A percentile compares a stretch with the other conserved stretches of the same genome.
phyloP scores from a whole-genome alignment of 1,140 invertebrate genomes.

The Drosophila repletoides region DNA sequence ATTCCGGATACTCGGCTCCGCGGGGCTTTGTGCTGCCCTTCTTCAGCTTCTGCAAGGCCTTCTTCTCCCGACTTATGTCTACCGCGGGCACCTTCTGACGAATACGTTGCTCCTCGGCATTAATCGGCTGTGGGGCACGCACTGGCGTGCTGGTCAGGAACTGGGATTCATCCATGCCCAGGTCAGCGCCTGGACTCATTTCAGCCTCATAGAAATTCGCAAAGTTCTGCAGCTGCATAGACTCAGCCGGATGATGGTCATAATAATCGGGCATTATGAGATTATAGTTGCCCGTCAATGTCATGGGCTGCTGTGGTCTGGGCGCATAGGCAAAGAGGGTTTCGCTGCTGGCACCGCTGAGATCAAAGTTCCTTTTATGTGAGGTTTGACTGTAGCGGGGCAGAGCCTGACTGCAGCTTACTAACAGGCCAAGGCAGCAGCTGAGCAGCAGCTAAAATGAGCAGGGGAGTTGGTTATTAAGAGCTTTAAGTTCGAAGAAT shows the following conservation, averaged over 20 bases:
- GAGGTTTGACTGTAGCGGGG: constrained; percentile 53
- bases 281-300: constrained; percentile 62
- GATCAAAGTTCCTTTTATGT: constrained; percentile 20
- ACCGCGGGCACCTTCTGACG: constrained; percentile 50
- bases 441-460: constrained; percentile 11
- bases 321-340: constrained; percentile 50
- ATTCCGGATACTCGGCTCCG: constrained; percentile 49
- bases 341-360: constrained; percentile 30
- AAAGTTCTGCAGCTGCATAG: constrained; percentile 76
- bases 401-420: constrained; percentile 26
- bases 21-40: constrained; percentile 65
- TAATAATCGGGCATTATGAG: constrained; percentile 76
- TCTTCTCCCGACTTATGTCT: constrained; percentile 54
- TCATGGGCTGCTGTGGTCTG: constrained; percentile 51
- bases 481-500: background rate
- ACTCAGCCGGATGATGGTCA: constrained; percentile 69
- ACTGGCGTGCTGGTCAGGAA: constrained; percentile 54
- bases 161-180: constrained; percentile 74
- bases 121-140: constrained; percentile 53
- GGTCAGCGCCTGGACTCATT: constrained; percentile 46
- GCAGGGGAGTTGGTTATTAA: background rate
- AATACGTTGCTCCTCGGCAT: constrained; percentile 40
- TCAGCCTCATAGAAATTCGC: constrained; percentile 62
- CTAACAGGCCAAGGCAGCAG: constrained; percentile 27
- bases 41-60: constrained; percentile 52